Evolutionary conservation across 2,797 vertebrate genomes (phyloP).

Genomic region (Clarias laeviceps): DNA sequence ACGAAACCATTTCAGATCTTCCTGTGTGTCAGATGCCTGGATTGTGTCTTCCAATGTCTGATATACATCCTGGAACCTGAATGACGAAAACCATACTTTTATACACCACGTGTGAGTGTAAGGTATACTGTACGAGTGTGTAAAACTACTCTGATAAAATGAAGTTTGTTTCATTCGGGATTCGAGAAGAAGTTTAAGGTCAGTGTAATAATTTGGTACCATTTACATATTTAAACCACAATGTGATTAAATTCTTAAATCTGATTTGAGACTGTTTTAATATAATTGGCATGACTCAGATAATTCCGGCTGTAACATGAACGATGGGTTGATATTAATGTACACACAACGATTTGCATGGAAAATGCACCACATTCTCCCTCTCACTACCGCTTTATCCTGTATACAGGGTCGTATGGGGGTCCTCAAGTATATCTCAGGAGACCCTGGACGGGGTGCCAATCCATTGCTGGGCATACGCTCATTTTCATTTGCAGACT

Average conservation of each 20-base stretch:
- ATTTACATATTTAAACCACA: not conserved
- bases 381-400: too few species aligned
- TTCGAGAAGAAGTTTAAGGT: not conserved
- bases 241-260: not conserved
- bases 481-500: too few species aligned
- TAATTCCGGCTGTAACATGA: not conserved
- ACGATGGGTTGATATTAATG: not conserved
- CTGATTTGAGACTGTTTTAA: not conserved
- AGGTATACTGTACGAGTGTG: not conserved
- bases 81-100: not conserved
- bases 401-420: too few species aligned
- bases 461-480: too few species aligned
- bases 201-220: not conserved
- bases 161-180: not conserved
- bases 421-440: too few species aligned
- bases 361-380: not conserved
- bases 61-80: conserved; percentile 89
- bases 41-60: conserved; percentile 88
- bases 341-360: not conserved
- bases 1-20: conserved; percentile 93
- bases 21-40: conserved; percentile 83
- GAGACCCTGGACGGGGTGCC: too few species aligned
- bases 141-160: not conserved
- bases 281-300: not conserved
- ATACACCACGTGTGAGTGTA: not conserved